Evolutionary conservation across 2,113 vertebrate species (phyloP).

Genomic region (Aptenodytes forsteri): DNA sequence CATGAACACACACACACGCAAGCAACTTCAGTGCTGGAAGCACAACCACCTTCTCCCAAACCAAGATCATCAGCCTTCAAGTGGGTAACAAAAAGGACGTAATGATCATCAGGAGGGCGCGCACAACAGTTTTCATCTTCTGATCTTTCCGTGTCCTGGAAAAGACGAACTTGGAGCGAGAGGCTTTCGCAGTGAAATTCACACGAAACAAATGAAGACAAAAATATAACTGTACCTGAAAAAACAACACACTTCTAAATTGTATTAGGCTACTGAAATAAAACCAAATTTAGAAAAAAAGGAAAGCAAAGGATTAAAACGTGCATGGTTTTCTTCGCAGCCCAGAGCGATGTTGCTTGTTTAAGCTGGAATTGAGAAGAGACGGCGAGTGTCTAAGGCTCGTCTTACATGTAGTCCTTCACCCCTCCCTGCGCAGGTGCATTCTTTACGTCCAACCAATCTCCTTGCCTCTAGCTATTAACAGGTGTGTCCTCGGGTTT

Average conservation of each 20-base stretch:
- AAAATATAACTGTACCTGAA: background rate
- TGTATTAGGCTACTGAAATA: background rate
- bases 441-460: constrained; percentile 88
- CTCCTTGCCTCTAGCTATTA: constrained; percentile 74
- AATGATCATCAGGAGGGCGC: background rate
- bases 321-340: constrained; percentile 16
- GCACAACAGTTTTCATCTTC: background rate
- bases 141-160: constrained; percentile 31
- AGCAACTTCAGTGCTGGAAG: constrained; percentile 26
- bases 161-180: background rate
- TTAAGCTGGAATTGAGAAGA: constrained; percentile 86
- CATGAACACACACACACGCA: background rate
- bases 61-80: background rate
- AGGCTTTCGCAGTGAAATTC: background rate
- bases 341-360: constrained; percentile 67
- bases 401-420: constrained; percentile 92
- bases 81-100: background rate
- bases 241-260: background rate
- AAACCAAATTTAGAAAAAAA: background rate
- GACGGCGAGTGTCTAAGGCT: constrained; percentile 87
- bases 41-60: constrained; percentile 69
- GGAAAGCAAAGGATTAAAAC: background rate
- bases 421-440: constrained; percentile 92
- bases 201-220: background rate
- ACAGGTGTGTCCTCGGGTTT: constrained; percentile 91